A percentile compares a stretch with the other conserved stretches of the same genome.
Evolutionary conservation across 2,113 vertebrate genomes (phyloP).

Genomic region (Mirza zaza): DNA sequence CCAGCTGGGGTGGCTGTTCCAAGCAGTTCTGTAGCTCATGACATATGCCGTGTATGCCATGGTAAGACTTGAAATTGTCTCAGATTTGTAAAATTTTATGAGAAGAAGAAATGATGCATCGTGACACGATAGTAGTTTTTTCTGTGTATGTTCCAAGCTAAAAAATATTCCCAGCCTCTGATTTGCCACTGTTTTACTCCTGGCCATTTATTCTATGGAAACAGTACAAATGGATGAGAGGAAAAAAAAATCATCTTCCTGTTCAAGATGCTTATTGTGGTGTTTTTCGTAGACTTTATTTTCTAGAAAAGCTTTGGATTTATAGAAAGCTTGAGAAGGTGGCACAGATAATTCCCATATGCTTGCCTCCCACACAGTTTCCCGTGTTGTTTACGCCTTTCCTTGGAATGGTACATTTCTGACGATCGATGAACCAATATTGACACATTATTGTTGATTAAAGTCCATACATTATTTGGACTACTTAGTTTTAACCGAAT

Average conservation of each 20-base stretch:
- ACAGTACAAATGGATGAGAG: background rate
- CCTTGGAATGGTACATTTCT: rapidly evolving
- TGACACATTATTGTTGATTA: rapidly evolving
- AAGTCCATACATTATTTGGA: rapidly evolving
- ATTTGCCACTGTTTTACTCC: background rate
- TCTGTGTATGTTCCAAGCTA: background rate
- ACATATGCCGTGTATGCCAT: rapidly evolving
- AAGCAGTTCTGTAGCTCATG: rapidly evolving
- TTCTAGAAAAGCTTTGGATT: background rate
- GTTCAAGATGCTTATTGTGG: background rate
- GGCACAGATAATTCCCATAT: rapidly evolving
- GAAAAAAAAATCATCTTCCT: background rate
- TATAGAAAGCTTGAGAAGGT: background rate
- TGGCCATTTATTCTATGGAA: background rate
- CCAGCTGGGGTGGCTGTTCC: rapidly evolving
- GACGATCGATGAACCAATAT: rapidly evolving
- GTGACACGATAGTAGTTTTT: background rate
- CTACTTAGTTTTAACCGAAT: background rate
- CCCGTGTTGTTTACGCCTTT: background rate
- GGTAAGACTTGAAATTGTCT: background rate
- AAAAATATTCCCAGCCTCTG: background rate
- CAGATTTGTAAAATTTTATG: background rate
- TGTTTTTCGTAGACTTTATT: background rate
- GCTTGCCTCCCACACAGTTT: rapidly evolving
- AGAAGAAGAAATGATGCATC: background rate